Conservation (phyloP, 2,888 invertebrate genomes). For the Ochlodes sylvanus region DNA sequence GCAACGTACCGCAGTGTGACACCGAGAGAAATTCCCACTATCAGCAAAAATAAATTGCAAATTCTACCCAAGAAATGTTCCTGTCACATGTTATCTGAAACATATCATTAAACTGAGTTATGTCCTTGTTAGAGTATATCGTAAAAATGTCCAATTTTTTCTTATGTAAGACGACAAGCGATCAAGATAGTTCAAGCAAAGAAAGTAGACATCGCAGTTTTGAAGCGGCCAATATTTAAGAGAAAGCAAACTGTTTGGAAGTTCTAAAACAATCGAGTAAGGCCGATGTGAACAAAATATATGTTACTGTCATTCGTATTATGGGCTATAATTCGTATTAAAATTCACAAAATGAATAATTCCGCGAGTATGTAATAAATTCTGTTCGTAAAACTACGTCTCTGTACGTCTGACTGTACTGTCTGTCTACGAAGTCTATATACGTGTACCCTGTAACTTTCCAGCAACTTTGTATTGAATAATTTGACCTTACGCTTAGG, state of each 20-base stretch:
- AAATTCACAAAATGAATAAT: not conserved
- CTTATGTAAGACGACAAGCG: not conserved
- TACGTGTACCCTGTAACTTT: no score
- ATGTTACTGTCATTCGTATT: slow-evolving; percentile 9
- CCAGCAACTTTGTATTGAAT: not conserved
- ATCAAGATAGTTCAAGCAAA: slow-evolving; percentile 19
- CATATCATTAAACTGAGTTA: slow-evolving; percentile 5
- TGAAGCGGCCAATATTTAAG: slow-evolving; percentile 25
- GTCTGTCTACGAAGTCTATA: no score
- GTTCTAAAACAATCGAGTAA: slow-evolving; percentile 22
- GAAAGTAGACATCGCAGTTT: slow-evolving; percentile 26
- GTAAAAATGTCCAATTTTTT: not conserved
- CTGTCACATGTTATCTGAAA: not conserved
- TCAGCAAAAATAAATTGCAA: not conserved
- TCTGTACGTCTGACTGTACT: no score
- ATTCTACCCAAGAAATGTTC: not conserved
- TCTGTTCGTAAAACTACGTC: not conserved
- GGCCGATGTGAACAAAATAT: slow-evolving; percentile 25
- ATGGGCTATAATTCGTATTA: not conserved
- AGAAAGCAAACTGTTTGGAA: slow-evolving; percentile 34
- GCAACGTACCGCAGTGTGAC: no score
- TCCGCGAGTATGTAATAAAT: not conserved
- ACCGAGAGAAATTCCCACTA: not conserved
- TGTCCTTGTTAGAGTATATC: not conserved
- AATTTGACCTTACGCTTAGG: no score